Percentiles rank a stretch among this genome's conserved stretches.
Conservation (phyloP, 2,888 invertebrate species). For the Aspidiotus rigidus region DNA sequence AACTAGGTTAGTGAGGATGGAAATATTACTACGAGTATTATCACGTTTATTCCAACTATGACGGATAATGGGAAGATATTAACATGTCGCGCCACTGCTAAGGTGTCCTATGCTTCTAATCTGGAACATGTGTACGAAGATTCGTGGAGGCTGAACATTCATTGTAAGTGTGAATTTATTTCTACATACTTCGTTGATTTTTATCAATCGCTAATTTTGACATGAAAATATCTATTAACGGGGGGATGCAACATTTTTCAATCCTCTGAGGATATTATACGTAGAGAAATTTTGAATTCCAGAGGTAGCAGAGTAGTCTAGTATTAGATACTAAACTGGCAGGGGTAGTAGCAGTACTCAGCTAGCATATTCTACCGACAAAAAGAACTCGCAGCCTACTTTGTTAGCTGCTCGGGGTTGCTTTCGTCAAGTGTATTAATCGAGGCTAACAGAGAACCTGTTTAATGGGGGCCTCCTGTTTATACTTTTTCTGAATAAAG, state of each 20-base stretch:
- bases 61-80: conserved; percentile 43
- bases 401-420: too few species aligned
- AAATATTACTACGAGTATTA: conserved; percentile 42
- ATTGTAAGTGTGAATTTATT: conserved; percentile 37
- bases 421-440: too few species aligned
- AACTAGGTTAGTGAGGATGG: conserved; percentile 40
- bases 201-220: neutral
- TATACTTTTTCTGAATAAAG: too few species aligned
- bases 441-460: too few species aligned
- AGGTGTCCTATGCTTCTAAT: conserved; percentile 37
- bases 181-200: neutral
- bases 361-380: too few species aligned
- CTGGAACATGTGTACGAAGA: conserved; percentile 51
- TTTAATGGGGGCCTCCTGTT: too few species aligned
- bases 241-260: neutral
- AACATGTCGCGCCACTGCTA: conserved; percentile 41
- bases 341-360: too few species aligned
- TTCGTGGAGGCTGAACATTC: conserved; percentile 40
- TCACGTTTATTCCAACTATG: conserved; percentile 42
- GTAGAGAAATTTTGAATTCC: too few species aligned
- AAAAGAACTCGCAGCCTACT: too few species aligned
- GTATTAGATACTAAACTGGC: too few species aligned
- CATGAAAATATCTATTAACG: neutral
- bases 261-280: neutral
- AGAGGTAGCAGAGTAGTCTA: too few species aligned